These are phyloP conservation scores for Phaetusa simplex DNA, from an alignment of 2,113 vertebrate species.

Conservation along the genomic window DNA sequence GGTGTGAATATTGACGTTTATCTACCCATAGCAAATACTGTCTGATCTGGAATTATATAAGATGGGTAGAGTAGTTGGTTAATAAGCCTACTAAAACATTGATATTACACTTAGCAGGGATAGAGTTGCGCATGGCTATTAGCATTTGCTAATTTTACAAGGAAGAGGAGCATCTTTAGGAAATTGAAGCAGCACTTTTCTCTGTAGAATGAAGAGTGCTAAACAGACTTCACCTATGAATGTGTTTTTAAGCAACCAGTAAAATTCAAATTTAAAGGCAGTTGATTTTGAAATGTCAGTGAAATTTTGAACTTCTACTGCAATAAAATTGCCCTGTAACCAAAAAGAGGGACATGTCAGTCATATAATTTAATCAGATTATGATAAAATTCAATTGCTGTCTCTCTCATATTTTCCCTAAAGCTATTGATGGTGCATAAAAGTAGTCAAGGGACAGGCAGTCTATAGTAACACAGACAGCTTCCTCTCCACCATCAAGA, in stretches of 20 bases:
- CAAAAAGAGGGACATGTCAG: neutral
- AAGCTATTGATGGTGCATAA: neutral
- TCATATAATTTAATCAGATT: neutral
- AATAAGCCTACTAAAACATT: neutral
- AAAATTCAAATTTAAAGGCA: neutral
- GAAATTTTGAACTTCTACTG: neutral
- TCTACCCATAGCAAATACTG: neutral
- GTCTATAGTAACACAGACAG: neutral
- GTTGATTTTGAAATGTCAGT: neutral
- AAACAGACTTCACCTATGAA: neutral
- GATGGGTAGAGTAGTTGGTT: neutral
- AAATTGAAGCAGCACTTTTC: neutral
- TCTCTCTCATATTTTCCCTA: neutral
- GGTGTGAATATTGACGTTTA: neutral
- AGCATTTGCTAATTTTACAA: neutral
- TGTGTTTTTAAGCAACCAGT: neutral
- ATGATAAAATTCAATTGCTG: conserved; percentile 2
- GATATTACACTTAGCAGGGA: neutral
- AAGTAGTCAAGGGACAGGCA: neutral
- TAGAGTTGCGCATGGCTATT: neutral
- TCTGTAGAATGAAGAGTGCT: neutral
- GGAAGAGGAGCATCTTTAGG: neutral
- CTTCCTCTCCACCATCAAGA: neutral
- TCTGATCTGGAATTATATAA: neutral
- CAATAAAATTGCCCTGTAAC: neutral